Evolutionary conservation across 2,888 invertebrate genomes (phyloP).

Genomic region (Netelia virgata): DNA sequence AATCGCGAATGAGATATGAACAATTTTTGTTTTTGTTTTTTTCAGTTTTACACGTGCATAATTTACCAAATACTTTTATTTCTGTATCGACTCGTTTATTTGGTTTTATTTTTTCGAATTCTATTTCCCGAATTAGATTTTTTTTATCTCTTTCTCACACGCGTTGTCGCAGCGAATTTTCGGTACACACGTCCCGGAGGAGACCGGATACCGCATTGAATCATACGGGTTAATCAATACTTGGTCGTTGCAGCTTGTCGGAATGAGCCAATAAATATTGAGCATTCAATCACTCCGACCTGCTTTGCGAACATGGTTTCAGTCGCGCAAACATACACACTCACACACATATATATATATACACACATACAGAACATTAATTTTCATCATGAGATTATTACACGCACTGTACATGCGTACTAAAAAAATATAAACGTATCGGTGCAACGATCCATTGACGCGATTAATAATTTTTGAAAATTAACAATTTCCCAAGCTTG

Average conservation of each 20-base stretch:
- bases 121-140: conserved; percentile 39
- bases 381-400: conserved; percentile 35
- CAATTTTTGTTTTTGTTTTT: not conserved
- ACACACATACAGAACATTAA: not conserved
- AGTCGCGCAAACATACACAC: not conserved
- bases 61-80: not conserved
- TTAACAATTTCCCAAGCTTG: conserved; percentile 44
- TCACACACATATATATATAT: conserved; percentile 7
- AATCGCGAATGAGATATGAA: not conserved
- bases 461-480: conserved; percentile 28
- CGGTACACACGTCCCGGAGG: conserved; percentile 34
- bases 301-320: conserved; percentile 25
- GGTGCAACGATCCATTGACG: not conserved
- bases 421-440: not conserved
- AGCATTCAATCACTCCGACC: conserved; percentile 58
- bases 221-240: conserved; percentile 62
- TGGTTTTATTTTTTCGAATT: not conserved
- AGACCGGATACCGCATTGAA: conserved; percentile 47
- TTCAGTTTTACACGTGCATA: conserved; percentile 1
- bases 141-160: not conserved
- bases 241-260: conserved; percentile 43
- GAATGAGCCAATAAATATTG: conserved; percentile 63
- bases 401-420: not conserved
- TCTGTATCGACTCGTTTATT: not conserved
- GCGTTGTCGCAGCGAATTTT: conserved; percentile 52